Conservation (phyloP, 2,113 vertebrate species). For the Lasiurus cinereus region DNA sequence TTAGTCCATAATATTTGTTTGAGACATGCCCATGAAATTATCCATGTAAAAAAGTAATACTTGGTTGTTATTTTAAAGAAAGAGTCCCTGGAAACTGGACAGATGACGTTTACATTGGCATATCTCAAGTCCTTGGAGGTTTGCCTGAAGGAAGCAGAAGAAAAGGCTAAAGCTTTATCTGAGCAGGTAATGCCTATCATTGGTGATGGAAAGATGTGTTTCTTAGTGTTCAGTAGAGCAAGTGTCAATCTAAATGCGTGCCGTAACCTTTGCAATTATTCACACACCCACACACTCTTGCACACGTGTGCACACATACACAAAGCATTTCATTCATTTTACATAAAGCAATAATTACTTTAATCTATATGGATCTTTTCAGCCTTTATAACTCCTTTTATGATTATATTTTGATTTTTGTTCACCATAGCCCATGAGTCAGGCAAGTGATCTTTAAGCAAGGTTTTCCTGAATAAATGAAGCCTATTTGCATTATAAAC, state of each 20-base stretch:
- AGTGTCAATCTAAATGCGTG: background rate
- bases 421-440: background rate
- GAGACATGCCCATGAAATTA: background rate
- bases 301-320: background rate
- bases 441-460: background rate
- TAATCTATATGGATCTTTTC: background rate
- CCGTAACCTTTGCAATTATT: background rate
- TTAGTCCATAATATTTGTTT: constrained; percentile 34
- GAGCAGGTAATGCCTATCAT: constrained; percentile 69
- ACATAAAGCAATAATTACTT: background rate
- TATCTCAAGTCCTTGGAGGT: constrained; percentile 44
- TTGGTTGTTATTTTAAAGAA: constrained; percentile 75
- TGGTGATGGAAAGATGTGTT: background rate
- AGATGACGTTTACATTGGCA: constrained; percentile 30
- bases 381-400: background rate
- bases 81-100: constrained; percentile 16
- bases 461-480: constrained; percentile 23
- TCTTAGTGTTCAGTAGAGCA: background rate
- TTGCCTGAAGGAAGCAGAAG: constrained; percentile 75
- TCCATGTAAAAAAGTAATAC: constrained; percentile 55
- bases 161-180: constrained; percentile 55
- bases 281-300: background rate
- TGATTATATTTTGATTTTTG: background rate
- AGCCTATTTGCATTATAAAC: background rate
- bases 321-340: background rate